phyloP scores from a whole-genome alignment of 2,113 vertebrate species.

The Notechis scutatus region DNA sequence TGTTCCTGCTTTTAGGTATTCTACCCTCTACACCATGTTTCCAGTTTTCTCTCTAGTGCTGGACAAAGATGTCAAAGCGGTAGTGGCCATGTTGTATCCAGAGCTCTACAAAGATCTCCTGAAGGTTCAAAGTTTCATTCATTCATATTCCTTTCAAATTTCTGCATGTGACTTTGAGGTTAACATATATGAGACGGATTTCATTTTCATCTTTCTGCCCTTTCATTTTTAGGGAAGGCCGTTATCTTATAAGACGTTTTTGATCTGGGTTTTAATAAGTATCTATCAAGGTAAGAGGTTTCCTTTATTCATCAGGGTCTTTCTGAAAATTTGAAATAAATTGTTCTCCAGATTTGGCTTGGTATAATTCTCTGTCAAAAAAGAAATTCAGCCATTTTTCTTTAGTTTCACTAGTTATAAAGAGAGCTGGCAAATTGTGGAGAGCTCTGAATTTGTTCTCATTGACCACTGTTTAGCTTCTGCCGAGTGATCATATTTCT shows the following conservation, averaged over 20 bases:
- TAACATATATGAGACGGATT: not conserved
- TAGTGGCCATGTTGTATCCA: slow-evolving; percentile 97
- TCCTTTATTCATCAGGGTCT: not conserved
- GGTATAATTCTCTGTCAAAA: not conserved
- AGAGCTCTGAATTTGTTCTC: not conserved
- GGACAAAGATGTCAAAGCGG: slow-evolving; percentile 97
- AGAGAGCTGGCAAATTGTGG: not conserved
- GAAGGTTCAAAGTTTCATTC: slow-evolving; percentile 72
- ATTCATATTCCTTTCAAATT: not conserved
- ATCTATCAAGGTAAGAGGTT: slow-evolving; percentile 93
- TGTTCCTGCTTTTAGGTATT: slow-evolving; percentile 76
- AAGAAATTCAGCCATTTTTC: not conserved
- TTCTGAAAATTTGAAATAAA: slow-evolving; percentile 4
- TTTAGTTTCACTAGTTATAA: not conserved
- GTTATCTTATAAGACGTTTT: slow-evolving; percentile 92
- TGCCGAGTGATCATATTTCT: not conserved
- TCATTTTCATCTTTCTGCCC: not conserved
- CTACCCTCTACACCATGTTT: slow-evolving; percentile 98
- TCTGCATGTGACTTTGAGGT: not conserved
- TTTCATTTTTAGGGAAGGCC: slow-evolving; percentile 80
- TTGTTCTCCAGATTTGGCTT: not conserved
- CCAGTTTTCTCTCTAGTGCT: slow-evolving; percentile 95
- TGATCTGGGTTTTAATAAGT: slow-evolving; percentile 97
- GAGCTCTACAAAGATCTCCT: slow-evolving; percentile 97
- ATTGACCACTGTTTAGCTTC: not conserved